Conservation (phyloP, 2,113 vertebrate species). For the Etia nguti region DNA sequence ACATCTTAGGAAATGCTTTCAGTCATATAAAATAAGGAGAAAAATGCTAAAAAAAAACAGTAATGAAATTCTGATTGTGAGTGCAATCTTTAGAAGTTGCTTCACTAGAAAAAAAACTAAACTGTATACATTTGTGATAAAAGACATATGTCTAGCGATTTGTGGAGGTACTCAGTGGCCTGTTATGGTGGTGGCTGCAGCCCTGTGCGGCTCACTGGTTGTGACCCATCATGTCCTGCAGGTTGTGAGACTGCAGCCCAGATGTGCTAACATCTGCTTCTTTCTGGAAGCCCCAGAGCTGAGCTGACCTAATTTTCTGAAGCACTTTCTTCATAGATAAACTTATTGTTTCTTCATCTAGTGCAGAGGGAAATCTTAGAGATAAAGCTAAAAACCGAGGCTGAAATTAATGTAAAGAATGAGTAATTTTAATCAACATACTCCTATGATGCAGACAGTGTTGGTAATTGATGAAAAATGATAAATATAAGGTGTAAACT, state of each 20-base stretch:
- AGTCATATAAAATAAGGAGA: neutral
- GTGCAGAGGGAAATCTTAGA: neutral
- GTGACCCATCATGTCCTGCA: constrained; percentile 34
- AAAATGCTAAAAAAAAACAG: neutral
- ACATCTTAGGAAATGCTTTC: neutral
- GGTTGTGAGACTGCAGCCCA: constrained; percentile 48
- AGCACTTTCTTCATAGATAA: neutral
- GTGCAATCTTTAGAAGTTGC: neutral
- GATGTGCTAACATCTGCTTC: constrained; percentile 65
- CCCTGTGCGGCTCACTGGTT: neutral
- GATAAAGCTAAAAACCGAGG: neutral
- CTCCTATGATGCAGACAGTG: neutral
- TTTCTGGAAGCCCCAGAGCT: constrained; percentile 36
- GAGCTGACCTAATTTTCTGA: constrained; percentile 36
- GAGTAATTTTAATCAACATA: neutral
- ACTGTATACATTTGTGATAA: neutral
- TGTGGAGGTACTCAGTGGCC: neutral
- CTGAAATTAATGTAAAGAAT: neutral
- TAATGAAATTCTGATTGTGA: neutral
- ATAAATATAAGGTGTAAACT: neutral
- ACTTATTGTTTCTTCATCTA: neutral
- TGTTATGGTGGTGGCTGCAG: neutral
- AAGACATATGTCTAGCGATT: neutral
- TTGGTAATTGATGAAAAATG: neutral
- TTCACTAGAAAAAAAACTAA: neutral